Evolutionary conservation across 2,113 vertebrate genomes (phyloP).

Genomic region (Xiphophorus couchianus): DNA sequence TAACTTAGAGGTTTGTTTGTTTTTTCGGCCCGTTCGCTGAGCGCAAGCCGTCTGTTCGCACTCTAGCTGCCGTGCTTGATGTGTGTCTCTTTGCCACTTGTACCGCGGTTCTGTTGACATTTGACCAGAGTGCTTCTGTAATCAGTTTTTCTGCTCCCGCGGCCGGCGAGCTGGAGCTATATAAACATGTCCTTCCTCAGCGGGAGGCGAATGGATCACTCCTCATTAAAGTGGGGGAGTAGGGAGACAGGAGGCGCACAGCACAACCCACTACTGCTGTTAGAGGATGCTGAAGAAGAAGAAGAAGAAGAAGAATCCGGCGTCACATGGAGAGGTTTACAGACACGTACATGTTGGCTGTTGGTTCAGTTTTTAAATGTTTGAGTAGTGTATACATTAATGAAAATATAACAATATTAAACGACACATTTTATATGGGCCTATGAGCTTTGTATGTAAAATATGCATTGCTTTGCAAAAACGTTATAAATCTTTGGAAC

Average conservation of each 20-base stretch:
- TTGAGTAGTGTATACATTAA: too few species aligned
- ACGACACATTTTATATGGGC: too few species aligned
- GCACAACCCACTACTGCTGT: conserved; percentile 23
- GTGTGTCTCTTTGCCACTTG: conserved; percentile 67
- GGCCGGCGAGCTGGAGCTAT: conserved; percentile 74
- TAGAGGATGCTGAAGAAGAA: conserved; percentile 33
- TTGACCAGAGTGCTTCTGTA: conserved; percentile 76
- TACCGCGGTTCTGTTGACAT: conserved; percentile 69
- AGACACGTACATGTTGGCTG: background rate
- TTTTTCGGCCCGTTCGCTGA: conserved; percentile 61
- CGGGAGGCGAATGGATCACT: conserved; percentile 74
- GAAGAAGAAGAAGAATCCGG: conserved; percentile 29
- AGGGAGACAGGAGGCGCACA: conserved; percentile 39
- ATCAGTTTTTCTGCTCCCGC: conserved; percentile 74
- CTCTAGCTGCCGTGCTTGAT: conserved; percentile 64
- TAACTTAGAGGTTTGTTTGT: conserved; percentile 71
- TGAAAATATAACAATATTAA: too few species aligned
- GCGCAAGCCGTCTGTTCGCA: conserved; percentile 64
- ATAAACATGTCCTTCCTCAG: conserved; percentile 78
- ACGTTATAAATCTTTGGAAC: too few species aligned
- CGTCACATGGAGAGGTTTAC: background rate
- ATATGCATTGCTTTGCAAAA: too few species aligned
- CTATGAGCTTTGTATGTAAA: too few species aligned
- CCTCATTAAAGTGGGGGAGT: conserved; percentile 62
- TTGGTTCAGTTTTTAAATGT: too few species aligned